Evolutionary conservation across 2,797 vertebrate species (phyloP), one percentile per base, ranked within the genome.

Genomic region (Sylvilagus floridanus): DNA sequence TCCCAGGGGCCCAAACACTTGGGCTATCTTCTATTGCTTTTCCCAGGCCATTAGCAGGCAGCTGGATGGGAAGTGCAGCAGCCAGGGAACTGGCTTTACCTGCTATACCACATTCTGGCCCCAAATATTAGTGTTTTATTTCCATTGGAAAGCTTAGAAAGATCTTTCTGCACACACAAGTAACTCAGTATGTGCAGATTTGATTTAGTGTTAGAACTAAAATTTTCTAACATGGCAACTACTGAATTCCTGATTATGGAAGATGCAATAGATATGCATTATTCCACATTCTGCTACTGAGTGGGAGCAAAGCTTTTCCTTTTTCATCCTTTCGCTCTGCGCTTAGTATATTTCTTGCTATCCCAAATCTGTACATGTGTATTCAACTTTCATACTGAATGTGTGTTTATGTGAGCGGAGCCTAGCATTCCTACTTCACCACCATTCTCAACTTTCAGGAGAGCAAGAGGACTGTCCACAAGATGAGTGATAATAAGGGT

Each of bases 71-170:
- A 57, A 57, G 54, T 21, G 54, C 11, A 16, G 14, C 54, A 57
- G 4, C 54, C 54, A 16, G 54, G 13, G 54, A 21, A 57, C 14
- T 57, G 54, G 54, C 54, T 57, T 57, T 57, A 57, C 19, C 14
- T 21, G 19, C 54, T 57, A 57, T 5, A 17, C 13, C 13, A 57
- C 19, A 57, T 21, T 16, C 19, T 57, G 54, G 54, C 54, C 54
- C 54, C 54, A 90, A 81, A 60, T 42, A 87, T 14, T 26, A 42
- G 26, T 73, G 8, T 22, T 57, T 86, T 83, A 42, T 54, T 85
- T 83, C 32, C 37, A n/a, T 24, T 62, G 37, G 57, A 84, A 86
- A 37, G 28, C 82, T 75, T 88, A 89, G 47, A 76, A 90, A 82
- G 60, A 68, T 16, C 14, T 10, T n/a, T 63, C 24, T 35, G 37